Percentiles rank a stretch among this genome's conserved stretches.
Conservation (phyloP, 1,140 invertebrate species). For the Melanaphis sacchari region DNA sequence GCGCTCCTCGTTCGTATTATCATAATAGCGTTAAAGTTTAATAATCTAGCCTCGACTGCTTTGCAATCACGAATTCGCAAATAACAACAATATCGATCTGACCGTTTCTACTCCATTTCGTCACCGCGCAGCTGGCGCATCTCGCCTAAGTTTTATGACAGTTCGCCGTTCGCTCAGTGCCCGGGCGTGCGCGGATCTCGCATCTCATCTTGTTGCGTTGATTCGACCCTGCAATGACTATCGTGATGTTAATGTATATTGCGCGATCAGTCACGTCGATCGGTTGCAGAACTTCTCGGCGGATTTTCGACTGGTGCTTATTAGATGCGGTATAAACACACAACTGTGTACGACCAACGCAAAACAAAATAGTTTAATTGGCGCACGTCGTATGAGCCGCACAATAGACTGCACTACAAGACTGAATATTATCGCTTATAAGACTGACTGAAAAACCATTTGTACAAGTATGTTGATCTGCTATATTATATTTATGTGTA, state of each 20-base stretch:
- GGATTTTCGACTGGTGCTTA: not conserved
- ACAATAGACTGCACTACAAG: conserved; percentile 35
- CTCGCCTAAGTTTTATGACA: no score
- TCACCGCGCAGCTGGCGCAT: not conserved
- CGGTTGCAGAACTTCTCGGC: not conserved
- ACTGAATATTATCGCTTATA: conserved; percentile 15
- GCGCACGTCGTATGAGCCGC: not conserved
- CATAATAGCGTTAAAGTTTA: no score
- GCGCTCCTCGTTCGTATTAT: not conserved
- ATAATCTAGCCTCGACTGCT: not conserved
- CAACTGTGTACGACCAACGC: not conserved
- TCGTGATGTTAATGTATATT: not conserved
- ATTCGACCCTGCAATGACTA: no score
- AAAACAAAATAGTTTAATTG: not conserved
- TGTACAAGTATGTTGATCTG: not conserved
- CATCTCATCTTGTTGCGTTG: not conserved
- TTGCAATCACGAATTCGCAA: not conserved
- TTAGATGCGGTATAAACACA: not conserved
- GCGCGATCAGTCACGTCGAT: not conserved
- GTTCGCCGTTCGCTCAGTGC: not conserved
- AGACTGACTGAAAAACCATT: conserved; percentile 26
- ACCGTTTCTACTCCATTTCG: not conserved
- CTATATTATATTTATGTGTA: no score
- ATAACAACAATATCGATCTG: no score
- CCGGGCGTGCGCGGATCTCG: not conserved